phyloP scores from a whole-genome alignment of 2,113 vertebrate species.

The Baryphthengus martii region DNA sequence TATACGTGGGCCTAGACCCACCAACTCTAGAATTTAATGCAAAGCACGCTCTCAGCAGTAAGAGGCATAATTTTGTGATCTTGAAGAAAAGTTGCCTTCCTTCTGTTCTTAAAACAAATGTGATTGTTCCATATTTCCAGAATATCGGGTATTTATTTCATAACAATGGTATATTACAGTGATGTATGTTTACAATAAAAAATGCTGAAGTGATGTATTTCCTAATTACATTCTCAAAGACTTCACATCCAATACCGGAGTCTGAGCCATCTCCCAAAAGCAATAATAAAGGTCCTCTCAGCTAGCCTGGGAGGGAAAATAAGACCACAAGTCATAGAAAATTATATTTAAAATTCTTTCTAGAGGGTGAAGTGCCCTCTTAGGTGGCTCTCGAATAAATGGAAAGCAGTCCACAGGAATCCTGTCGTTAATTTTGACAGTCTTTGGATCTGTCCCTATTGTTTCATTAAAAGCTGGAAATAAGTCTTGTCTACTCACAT shows the following conservation, averaged over 20 bases:
- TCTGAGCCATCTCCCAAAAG: not conserved
- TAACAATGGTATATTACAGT: not conserved
- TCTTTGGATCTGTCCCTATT: constrained; percentile 18
- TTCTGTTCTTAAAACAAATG: not conserved
- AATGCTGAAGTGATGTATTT: constrained; percentile 8
- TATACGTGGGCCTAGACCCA: not conserved
- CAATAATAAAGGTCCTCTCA: not conserved
- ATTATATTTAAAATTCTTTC: constrained; percentile 8
- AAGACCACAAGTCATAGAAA: not conserved
- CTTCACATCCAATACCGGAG: not conserved
- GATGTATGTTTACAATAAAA: constrained; percentile 47
- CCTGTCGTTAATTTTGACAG: not conserved
- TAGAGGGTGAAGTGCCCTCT: not conserved
- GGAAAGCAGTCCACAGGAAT: not conserved
- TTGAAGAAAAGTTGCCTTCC: not conserved
- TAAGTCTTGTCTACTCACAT: constrained; percentile 23
- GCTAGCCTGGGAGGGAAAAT: not conserved
- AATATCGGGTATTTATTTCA: not conserved
- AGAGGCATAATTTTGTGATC: not conserved
- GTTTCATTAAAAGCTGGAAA: constrained; percentile 53
- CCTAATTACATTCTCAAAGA: constrained; percentile 22
- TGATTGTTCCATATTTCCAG: not conserved
- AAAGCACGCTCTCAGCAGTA: not conserved
- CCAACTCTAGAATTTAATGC: not conserved
- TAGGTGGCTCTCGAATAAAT: constrained; percentile 28